Evolutionary conservation across 1,140 invertebrate genomes (phyloP).

Genomic region (Reticulitermes speratus): DNA sequence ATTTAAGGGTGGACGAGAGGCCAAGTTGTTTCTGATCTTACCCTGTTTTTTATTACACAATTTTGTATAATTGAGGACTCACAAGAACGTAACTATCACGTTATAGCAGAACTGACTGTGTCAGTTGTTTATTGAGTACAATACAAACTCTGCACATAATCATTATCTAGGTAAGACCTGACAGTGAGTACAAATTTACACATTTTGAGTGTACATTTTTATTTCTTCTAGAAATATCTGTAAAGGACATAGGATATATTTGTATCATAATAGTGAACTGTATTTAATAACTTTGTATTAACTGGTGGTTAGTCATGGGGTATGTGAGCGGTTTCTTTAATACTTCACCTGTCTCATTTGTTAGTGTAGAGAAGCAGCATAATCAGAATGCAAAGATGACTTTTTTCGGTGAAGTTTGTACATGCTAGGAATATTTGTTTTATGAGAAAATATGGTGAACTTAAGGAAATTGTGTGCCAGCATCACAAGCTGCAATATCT

Average conservation of each 20-base stretch:
- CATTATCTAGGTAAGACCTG: neutral
- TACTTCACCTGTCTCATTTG: neutral
- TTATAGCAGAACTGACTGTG: no score
- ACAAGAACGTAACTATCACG: no score
- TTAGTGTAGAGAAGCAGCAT: neutral
- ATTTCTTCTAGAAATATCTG: neutral
- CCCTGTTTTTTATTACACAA: no score
- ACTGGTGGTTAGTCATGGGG: neutral
- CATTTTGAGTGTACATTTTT: neutral
- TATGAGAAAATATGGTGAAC: neutral
- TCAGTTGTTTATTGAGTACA: no score
- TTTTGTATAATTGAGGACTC: no score
- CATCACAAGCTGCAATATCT: neutral
- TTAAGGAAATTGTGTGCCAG: neutral
- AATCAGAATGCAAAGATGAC: neutral
- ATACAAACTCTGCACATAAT: no score
- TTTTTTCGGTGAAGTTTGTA: neutral
- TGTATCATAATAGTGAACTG: neutral
- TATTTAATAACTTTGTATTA: neutral
- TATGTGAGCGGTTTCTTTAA: neutral
- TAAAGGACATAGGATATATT: neutral
- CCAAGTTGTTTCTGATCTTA: no score
- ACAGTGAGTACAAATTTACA: neutral
- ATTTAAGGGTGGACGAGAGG: no score
- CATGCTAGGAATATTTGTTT: neutral